phyloP scores from a whole-genome alignment of 2,797 vertebrate genomes.

The Lacerta agilis region DNA sequence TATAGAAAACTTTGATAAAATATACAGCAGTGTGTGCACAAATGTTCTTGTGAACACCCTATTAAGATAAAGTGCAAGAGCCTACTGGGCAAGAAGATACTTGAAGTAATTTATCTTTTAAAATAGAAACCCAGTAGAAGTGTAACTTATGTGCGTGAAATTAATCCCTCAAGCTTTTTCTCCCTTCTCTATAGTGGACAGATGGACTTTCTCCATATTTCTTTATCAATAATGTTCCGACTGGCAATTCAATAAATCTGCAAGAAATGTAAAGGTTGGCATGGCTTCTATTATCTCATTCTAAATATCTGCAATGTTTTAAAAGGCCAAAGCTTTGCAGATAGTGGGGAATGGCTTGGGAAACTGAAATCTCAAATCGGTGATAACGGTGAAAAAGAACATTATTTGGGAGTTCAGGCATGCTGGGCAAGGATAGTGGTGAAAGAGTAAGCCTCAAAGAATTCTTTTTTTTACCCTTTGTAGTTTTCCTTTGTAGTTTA shows the following conservation, averaged over 20 bases:
- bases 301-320: conserved; percentile 42
- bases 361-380: background rate
- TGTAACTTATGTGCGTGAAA: background rate
- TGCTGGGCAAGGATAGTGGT: background rate
- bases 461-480: background rate
- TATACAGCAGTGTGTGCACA: background rate
- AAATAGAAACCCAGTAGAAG: background rate
- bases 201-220: background rate
- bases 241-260: background rate
- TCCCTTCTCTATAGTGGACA: conserved; percentile 18
- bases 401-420: background rate
- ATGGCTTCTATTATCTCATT: background rate
- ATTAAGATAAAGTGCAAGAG: background rate
- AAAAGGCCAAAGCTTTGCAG: background rate
- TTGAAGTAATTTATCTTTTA: background rate
- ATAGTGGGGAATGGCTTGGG: background rate
- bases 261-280: background rate
- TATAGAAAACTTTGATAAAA: background rate
- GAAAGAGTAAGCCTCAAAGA: background rate
- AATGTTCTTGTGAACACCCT: background rate
- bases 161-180: background rate
- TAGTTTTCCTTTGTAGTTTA: background rate
- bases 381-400: background rate
- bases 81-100: background rate
- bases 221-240: conserved; percentile 40